Conservation (phyloP, 2,797 vertebrate genomes). For the Phyllotis vaccarum region DNA sequence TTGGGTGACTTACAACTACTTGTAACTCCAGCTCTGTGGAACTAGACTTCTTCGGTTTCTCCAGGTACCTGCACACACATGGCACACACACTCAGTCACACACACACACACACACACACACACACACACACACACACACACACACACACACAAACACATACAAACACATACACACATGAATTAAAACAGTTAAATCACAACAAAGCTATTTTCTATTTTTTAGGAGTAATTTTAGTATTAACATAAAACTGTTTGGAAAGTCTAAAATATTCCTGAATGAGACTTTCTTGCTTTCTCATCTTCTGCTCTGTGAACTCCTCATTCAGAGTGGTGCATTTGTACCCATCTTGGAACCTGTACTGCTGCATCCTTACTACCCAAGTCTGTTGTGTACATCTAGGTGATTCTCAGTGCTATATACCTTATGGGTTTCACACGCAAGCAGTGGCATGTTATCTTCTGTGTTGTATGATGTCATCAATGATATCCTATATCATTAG, state of each 20-base stretch:
- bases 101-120: background rate
- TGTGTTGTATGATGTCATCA: no score
- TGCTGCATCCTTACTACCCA: background rate
- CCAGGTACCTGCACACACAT: background rate
- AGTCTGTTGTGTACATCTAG: background rate
- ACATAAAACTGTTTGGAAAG: background rate
- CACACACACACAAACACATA: background rate
- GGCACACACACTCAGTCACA: background rate
- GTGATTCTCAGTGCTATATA: background rate
- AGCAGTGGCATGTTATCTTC: background rate
- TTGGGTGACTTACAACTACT: background rate
- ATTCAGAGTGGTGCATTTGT: rapidly evolving
- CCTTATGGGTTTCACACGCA: background rate
- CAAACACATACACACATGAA: no score
- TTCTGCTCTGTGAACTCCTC: background rate
- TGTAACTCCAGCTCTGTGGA: background rate
- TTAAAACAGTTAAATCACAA: background rate
- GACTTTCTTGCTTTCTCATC: rapidly evolving
- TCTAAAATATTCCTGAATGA: background rate
- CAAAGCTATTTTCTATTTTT: background rate
- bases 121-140: no score
- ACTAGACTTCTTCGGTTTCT: background rate
- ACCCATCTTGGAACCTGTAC: rapidly evolving
- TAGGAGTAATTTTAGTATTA: background rate
- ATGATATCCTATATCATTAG: background rate